These are phyloP conservation scores for Octopus bimaculoides DNA, from an alignment of 1,140 invertebrate species.

Conservation along the genomic window DNA sequence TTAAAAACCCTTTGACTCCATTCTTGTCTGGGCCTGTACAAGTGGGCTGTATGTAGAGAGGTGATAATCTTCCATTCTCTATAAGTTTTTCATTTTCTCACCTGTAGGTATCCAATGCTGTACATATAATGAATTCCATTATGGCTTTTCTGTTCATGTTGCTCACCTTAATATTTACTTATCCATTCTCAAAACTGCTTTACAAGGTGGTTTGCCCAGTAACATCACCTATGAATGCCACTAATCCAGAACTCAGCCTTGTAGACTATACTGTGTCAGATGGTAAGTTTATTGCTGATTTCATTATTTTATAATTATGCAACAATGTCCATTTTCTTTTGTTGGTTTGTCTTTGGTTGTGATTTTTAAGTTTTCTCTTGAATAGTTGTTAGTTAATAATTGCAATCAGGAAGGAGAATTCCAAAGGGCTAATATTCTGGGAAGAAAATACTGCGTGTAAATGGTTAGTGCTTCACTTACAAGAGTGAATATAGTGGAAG, in stretches of 20 bases:
- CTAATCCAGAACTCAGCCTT: constrained; percentile 18
- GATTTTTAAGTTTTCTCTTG: no score
- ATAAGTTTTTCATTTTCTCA: not conserved
- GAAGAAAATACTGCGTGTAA: no score
- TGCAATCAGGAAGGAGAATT: no score
- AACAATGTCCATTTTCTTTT: no score
- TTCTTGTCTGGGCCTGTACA: not conserved
- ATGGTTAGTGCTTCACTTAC: no score
- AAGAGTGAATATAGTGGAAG: no score
- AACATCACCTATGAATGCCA: constrained; percentile 8
- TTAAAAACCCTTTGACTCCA: not conserved
- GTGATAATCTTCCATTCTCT: not conserved
- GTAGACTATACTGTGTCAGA: constrained; percentile 44
- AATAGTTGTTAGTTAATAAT: no score
- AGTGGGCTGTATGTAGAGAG: not conserved
- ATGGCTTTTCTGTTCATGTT: constrained; percentile 28
- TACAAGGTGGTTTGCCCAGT: constrained; percentile 15
- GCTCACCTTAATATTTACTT: constrained; percentile 29
- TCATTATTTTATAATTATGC: no score
- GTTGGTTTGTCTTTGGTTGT: no score
- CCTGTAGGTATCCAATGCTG: constrained; percentile 32
- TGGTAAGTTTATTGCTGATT: constrained; percentile 28
- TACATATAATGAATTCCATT: constrained; percentile 22
- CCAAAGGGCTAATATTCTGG: no score
- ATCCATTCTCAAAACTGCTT: constrained; percentile 27